Conservation (phyloP, 2,113 vertebrate species). For the Bungarus multicinctus region DNA sequence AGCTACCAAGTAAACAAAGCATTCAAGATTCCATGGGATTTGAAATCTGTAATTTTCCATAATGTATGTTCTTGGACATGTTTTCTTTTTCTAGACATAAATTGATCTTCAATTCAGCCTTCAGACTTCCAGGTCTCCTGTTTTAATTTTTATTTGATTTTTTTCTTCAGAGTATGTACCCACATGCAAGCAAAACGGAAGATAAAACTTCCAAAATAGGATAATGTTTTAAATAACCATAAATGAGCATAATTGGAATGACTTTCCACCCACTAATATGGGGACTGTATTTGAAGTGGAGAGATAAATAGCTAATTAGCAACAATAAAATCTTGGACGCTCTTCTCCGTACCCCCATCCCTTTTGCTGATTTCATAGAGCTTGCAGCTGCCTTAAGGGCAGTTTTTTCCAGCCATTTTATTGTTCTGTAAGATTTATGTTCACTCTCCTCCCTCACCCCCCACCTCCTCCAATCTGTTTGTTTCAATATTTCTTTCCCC, state of each 20-base stretch:
- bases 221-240: slow-evolving; percentile 44
- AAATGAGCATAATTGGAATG: slow-evolving; percentile 41
- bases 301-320: slow-evolving; percentile 55
- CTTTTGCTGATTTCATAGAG: slow-evolving; percentile 54
- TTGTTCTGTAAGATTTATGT: slow-evolving; percentile 54
- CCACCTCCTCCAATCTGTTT: slow-evolving; percentile 20
- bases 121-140: neutral
- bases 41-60: neutral
- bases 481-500: slow-evolving; percentile 43
- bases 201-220: slow-evolving; percentile 37
- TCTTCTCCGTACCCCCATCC: slow-evolving; percentile 17
- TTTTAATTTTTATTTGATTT: too few relatives aligned
- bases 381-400: slow-evolving; percentile 57
- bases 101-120: neutral
- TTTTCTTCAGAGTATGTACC: neutral
- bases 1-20: neutral
- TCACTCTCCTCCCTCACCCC: neutral
- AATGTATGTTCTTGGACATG: neutral
- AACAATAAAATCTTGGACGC: slow-evolving; percentile 50
- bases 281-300: slow-evolving; percentile 36
- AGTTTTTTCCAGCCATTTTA: slow-evolving; percentile 46
- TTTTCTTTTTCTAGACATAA: neutral
- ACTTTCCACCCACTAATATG: slow-evolving; percentile 32
- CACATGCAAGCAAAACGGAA: slow-evolving; percentile 10
- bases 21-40: neutral